Base-by-base conservation (phyloP, 2,113 vertebrate species). In the Ictalurus punctatus region DNA sequence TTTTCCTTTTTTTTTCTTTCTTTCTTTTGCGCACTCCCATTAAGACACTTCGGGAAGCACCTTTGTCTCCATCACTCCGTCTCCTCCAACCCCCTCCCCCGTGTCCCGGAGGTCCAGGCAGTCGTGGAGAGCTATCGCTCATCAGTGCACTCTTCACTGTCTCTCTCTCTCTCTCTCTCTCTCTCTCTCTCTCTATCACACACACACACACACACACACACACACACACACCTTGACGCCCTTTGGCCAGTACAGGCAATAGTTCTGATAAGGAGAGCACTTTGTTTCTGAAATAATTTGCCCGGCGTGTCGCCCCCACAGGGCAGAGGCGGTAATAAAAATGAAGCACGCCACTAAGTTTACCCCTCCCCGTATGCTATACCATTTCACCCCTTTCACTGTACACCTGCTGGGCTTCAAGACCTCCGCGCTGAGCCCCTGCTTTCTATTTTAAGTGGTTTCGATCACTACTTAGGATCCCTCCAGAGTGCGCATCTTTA, bases 201-300 rank as follows among this genome's bases (percentile, higher is more conserved):
- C 81, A 71, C 78, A 44, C 83, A 48, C 87, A 91, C 80, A 87
- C 84, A 84, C 71, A 87, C 88, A 74, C 88, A 87, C 85, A 83
- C 88, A 59, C 56, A 78, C 48, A 58, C 56, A 78, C 89, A 88
- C 44, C 84, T 91, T 58, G 91, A 87, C 76, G 91, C 95, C 96
- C 92, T 90, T 84, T 92, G 95, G 95, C 93, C 94, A 94, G 86
- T 92, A 91, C 94, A 95, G 96, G 95, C 95, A 96, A 96, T 95
- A 95, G 95, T 93, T 96, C 96, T 96, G 95, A 96, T 94, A 95
- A 95, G 94, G 94, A 92, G 93, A 40, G 52, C 83, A 96, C 95
- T 96, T 96, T 95, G 95, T 96, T 96, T 96, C 96, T 96, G 95
- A 96, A 96, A 96, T 96, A 95, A 96, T 96, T 96, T 96, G 95